Percentiles rank a stretch among this genome's conserved stretches.
Evolutionary conservation across 2,888 invertebrate species (phyloP).

Genomic region (Drosophila cognata): DNA sequence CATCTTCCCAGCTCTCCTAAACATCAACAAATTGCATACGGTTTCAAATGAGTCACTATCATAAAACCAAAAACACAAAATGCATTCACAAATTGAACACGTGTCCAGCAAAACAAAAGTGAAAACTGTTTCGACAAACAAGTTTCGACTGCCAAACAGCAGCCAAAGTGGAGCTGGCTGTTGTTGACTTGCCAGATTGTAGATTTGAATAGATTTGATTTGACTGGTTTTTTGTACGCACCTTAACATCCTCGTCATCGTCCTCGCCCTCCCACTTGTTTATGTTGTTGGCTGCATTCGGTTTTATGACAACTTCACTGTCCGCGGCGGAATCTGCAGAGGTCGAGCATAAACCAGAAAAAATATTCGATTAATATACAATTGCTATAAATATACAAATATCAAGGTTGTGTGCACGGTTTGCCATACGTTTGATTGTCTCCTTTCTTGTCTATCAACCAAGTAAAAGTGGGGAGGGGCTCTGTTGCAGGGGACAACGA

Average conservation of each 20-base stretch:
- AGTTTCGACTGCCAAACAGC: slow-evolving; percentile 44
- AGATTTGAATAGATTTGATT: background rate
- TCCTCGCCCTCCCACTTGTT: slow-evolving; percentile 96
- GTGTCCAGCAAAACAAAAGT: slow-evolving; percentile 72
- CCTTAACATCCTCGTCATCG: slow-evolving; percentile 94
- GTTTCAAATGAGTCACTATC: slow-evolving; percentile 18
- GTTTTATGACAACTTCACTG: slow-evolving; percentile 89
- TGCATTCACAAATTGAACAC: slow-evolving; percentile 68
- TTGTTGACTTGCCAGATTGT: background rate
- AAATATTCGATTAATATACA: slow-evolving; percentile 36
- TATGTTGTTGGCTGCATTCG: slow-evolving; percentile 86
- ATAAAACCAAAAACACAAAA: slow-evolving; percentile 8
- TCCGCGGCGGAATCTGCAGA: slow-evolving; percentile 83
- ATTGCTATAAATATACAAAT: slow-evolving; percentile 47
- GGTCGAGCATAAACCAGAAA: slow-evolving; percentile 6
- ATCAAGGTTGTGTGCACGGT: slow-evolving; percentile 51
- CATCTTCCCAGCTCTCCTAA: slow-evolving; percentile 98
- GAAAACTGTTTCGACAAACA: slow-evolving; percentile 57
- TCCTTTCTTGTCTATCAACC: slow-evolving; percentile 24
- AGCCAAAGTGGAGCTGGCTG: slow-evolving; percentile 4
- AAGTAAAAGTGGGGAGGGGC: background rate
- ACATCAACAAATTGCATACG: slow-evolving; percentile 1
- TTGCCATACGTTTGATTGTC: slow-evolving; percentile 34
- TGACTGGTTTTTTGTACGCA: slow-evolving; percentile 78
- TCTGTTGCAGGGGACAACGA: slow-evolving; percentile 13